A percentile compares a stretch with the other conserved stretches of the same genome.
Conservation (phyloP, 2,797 vertebrate genomes). For the Oreochromis mossambicus region DNA sequence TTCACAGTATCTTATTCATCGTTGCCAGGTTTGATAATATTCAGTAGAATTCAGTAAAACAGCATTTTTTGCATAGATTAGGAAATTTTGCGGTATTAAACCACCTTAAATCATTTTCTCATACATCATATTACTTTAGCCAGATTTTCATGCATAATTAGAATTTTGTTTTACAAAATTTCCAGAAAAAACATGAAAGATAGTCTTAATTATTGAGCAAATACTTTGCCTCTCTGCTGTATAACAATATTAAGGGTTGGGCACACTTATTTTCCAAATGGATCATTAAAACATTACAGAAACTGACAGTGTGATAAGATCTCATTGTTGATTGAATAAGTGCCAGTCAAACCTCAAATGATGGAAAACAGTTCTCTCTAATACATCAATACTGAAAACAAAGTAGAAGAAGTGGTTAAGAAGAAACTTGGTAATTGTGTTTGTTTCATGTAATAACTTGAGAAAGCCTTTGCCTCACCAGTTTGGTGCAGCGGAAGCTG, state of each 20-base stretch:
- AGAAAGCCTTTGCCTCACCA: not conserved
- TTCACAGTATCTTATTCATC: not conserved
- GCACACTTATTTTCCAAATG: not conserved
- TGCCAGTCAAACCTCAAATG: not conserved
- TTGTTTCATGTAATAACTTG: not conserved
- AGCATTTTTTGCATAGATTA: not conserved
- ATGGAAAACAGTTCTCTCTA: not conserved
- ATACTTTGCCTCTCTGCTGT: not conserved
- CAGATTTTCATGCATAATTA: not conserved
- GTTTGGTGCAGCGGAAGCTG: not conserved
- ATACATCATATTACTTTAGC: not conserved
- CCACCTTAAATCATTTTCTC: not conserved
- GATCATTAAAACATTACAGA: not conserved
- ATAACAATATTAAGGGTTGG: not conserved
- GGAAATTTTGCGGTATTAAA: not conserved
- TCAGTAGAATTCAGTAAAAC: not conserved
- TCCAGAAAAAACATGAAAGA: not conserved
- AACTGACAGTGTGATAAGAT: not conserved
- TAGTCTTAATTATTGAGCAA: not conserved
- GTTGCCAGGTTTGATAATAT: not conserved
- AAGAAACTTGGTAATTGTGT: not conserved
- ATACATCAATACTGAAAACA: not conserved
- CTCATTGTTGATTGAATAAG: not conserved
- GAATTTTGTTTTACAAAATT: accelerated
- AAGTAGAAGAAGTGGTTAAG: not conserved